Conservation (phyloP, 64 coral and sea anemone species). For the Hydrozoanthus tunicans region DNA sequence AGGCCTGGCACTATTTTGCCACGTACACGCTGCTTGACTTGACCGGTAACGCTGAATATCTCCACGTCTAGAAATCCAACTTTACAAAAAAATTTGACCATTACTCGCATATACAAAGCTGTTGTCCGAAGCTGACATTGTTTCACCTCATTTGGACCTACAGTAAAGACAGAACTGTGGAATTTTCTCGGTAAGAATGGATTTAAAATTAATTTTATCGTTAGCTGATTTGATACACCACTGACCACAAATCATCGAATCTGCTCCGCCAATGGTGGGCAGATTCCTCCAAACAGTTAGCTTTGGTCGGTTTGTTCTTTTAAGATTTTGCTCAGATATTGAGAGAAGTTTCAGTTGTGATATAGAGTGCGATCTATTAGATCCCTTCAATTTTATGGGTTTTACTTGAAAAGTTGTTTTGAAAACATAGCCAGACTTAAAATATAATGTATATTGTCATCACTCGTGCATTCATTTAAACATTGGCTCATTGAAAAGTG, state of each 20-base stretch:
- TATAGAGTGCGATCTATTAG: too few species aligned
- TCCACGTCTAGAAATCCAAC: slow-evolving; percentile 47
- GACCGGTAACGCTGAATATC: background rate
- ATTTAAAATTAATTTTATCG: background rate
- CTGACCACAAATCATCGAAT: background rate
- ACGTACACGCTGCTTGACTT: slow-evolving; percentile 49
- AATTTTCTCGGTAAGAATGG: slow-evolving; percentile 28
- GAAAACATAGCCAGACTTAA: too few species aligned
- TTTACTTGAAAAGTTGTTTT: too few species aligned
- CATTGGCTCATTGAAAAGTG: background rate
- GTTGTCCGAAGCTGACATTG: background rate
- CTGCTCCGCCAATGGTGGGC: background rate
- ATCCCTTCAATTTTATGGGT: too few species aligned
- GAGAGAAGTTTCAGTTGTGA: background rate
- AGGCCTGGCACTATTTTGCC: slow-evolving; percentile 60
- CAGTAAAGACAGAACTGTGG: slow-evolving; percentile 25
- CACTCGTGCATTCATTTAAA: background rate
- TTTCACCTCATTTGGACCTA: background rate
- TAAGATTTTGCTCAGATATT: background rate
- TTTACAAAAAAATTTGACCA: slow-evolving; percentile 13
- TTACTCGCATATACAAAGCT: slow-evolving; percentile 2
- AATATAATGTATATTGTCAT: too few species aligned
- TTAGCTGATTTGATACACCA: background rate
- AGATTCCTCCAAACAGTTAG: slow-evolving; percentile 5
- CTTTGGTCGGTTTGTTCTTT: background rate